These are phyloP conservation scores for Schlechtendalia chinensis DNA, from an alignment of 1,140 invertebrate genomes.

Conservation along the genomic window DNA sequence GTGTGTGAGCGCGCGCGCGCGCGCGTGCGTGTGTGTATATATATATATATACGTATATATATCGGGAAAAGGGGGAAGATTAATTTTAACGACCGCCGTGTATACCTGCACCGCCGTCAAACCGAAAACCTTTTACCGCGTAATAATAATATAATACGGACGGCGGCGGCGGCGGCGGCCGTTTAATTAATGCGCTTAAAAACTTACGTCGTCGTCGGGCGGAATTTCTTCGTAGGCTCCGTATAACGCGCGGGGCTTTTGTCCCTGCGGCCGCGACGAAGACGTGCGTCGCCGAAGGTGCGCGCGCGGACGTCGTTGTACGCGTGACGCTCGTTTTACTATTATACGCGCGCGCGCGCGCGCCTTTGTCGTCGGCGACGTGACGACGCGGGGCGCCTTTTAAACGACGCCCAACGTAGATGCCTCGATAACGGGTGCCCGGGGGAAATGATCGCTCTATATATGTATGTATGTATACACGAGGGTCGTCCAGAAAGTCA, in stretches of 20 bases:
- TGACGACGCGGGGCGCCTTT: not conserved
- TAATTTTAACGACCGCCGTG: slow-evolving; percentile 13
- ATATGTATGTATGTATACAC: too few species aligned
- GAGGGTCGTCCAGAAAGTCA: too few species aligned
- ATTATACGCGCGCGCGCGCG: not conserved
- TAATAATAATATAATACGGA: slow-evolving; percentile 7
- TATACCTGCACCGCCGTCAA: too few species aligned
- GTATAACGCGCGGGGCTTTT: not conserved
- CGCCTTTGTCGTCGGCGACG: not conserved
- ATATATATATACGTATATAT: too few species aligned
- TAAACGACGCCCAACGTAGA: too few species aligned
- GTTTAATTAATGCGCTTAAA: slow-evolving; percentile 34
- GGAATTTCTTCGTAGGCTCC: too few species aligned
- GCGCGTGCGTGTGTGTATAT: too few species aligned
- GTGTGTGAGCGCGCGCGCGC: too few species aligned
- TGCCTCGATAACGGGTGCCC: too few species aligned
- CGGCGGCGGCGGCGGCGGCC: not conserved
- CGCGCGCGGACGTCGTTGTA: too few species aligned
- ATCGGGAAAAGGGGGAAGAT: slow-evolving; percentile 11
- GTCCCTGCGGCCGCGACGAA: not conserved
- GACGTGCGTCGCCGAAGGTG: not conserved
- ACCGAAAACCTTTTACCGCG: too few species aligned
- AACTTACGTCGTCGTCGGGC: not conserved
- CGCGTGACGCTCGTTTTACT: slow-evolving; percentile 9
- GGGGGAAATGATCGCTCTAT: too few species aligned